Base-by-base conservation (phyloP, 2,888 invertebrate genomes). In the Drosophila demipolita region DNA sequence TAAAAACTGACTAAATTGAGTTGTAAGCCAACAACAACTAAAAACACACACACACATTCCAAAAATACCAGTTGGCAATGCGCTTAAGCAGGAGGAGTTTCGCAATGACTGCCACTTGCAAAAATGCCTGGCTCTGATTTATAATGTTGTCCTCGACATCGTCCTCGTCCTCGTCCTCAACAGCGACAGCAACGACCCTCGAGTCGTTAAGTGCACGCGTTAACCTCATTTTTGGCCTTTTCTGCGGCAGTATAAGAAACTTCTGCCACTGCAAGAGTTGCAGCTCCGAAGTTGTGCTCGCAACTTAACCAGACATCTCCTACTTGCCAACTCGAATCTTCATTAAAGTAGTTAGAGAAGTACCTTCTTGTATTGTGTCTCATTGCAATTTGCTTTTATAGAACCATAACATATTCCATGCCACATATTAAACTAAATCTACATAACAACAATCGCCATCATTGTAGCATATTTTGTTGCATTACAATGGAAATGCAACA, bases 121-220 rank as follows among this genome's bases (percentile, higher is more conserved):
- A 89, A 29, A 29, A 87, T 89, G 85, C 89, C 89, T 89, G 85
- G 69, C 76, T 69, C 82, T 75, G 85, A 85, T 85, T 85, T 85
- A 85, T 85, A 85, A 85, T 89, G 85, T 89, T 88, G 87, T 89
- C 85, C 89, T 89, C 79, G 74, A 54, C 80, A 70, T 52, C 82
- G 79, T 82, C 68, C 79, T 77, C 77, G 75, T 23, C 23, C 23
- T 23, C 23, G 87, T 89, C 85, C 89, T 77, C 77, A 70, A 73
- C 45, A 50, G 48, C 70, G 26, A 53, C 71, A 68, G 75, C 71
- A 64, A 52, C 64, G 66, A 70, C 74, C 75, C 77, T 80, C 48
- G 62, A 75, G 84, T 84, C 87, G 87, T 85, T 85, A 89, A 89
- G 85, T 78, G 89, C 87, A 89, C 89, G 85, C 89, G 85, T 87